These are phyloP conservation scores for Ceratotherium simum DNA, from an alignment of 2,113 vertebrate species.

Conservation along the genomic window DNA sequence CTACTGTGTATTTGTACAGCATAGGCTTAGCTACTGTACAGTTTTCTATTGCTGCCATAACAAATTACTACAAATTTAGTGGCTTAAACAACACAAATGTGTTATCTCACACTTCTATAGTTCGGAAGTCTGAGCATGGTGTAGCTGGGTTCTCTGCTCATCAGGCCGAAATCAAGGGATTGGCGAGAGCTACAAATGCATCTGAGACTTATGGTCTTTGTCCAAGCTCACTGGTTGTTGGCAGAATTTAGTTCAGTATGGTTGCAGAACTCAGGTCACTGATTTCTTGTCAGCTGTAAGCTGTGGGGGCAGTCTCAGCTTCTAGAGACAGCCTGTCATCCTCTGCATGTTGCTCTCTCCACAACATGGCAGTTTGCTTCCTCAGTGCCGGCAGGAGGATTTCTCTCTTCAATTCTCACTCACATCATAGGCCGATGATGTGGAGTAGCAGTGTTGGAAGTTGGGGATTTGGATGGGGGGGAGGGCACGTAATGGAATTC, in stretches of 20 bases:
- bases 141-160: background rate
- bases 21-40: background rate
- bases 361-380: background rate
- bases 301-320: background rate
- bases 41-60: background rate
- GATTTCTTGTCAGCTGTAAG: background rate
- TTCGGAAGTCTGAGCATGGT: background rate
- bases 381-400: background rate
- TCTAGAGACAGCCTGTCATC: background rate
- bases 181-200: background rate
- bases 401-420: background rate
- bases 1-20: background rate
- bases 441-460: background rate
- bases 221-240: background rate
- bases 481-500: background rate
- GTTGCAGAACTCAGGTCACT: background rate
- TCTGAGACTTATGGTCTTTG: background rate
- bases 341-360: background rate
- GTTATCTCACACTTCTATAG: background rate
- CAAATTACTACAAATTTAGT: background rate
- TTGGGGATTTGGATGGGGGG: accelerated
- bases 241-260: background rate
- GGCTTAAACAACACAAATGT: background rate
- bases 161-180: background rate
- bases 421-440: background rate